Evolutionary conservation across 23 tunicate species (phyloP).

Genomic region (Botrylloides violaceus): DNA sequence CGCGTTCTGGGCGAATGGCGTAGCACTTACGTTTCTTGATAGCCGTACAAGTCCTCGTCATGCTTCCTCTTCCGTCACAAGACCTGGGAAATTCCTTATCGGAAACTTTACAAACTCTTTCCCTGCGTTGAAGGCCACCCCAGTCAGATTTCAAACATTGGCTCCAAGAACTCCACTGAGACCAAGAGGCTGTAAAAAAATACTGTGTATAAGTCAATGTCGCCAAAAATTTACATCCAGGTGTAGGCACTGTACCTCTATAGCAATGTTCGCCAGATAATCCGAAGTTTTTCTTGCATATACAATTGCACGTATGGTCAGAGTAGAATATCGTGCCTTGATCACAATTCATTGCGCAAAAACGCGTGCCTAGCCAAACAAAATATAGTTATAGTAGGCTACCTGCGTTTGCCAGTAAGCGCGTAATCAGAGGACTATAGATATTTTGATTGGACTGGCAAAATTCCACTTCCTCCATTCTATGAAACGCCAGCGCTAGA

Average conservation of each 20-base stretch:
- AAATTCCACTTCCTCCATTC: too few relatives aligned
- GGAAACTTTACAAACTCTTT: slow-evolving; percentile 16
- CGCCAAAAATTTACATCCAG: not conserved
- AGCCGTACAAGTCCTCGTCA: slow-evolving; percentile 17
- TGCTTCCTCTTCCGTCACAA: slow-evolving; percentile 40
- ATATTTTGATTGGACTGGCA: too few relatives aligned
- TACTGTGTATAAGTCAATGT: not conserved
- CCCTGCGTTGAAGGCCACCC: slow-evolving; percentile 52
- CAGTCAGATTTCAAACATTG: slow-evolving; percentile 25
- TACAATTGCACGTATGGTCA: not conserved
- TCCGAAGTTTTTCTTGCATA: not conserved
- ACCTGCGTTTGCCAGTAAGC: too few relatives aligned
- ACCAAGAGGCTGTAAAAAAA: slow-evolving; percentile 35
- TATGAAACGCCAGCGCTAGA: too few relatives aligned
- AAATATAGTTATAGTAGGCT: too few relatives aligned
- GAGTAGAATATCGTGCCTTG: not conserved
- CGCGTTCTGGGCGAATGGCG: too few relatives aligned
- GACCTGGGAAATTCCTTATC: slow-evolving; percentile 9
- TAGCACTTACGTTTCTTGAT: slow-evolving; percentile 40
- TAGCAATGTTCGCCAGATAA: not conserved
- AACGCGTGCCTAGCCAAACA: not conserved
- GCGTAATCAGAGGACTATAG: too few relatives aligned
- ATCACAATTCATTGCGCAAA: not conserved
- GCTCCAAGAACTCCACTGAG: slow-evolving; percentile 39
- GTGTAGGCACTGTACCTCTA: not conserved